Percentiles rank a stretch among this genome's conserved stretches.
Conservation (phyloP, 1,140 invertebrate genomes). For the Temnothorax nylanderi region DNA sequence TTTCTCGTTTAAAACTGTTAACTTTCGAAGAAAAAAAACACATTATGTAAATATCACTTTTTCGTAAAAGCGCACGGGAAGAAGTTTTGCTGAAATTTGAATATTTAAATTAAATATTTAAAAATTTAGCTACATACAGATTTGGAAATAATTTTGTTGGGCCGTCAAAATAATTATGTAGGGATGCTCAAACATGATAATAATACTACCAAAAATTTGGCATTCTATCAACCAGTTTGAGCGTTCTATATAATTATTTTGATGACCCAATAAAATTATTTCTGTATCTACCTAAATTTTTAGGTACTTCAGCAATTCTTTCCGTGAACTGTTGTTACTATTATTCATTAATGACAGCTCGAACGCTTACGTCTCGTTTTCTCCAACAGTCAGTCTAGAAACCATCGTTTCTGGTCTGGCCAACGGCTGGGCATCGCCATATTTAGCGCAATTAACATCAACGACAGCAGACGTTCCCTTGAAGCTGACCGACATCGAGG, state of each 20-base stretch:
- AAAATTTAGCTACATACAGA: neutral
- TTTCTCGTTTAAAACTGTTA: neutral
- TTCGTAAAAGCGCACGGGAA: neutral
- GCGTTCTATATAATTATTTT: neutral
- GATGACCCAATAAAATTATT: neutral
- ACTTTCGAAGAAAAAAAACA: neutral
- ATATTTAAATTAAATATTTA: neutral
- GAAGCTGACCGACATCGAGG: slow-evolving; percentile 77
- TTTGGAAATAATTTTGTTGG: neutral
- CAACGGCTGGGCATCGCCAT: slow-evolving; percentile 84
- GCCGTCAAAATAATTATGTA: neutral
- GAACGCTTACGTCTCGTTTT: neutral
- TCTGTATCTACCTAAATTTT: neutral
- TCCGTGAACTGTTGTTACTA: neutral
- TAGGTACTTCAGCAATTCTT: neutral
- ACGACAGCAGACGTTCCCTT: slow-evolving; percentile 69
- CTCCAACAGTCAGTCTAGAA: slow-evolving; percentile 77
- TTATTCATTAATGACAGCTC: neutral
- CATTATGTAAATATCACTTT: neutral
- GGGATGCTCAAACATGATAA: neutral
- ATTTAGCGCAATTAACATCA: slow-evolving; percentile 81
- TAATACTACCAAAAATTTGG: neutral
- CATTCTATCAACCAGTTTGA: neutral
- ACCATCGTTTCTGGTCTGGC: slow-evolving; percentile 79
- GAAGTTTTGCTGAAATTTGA: neutral